These are phyloP conservation scores for Platanista minor DNA, from an alignment of 2,113 vertebrate genomes.

Conservation along the genomic window DNA sequence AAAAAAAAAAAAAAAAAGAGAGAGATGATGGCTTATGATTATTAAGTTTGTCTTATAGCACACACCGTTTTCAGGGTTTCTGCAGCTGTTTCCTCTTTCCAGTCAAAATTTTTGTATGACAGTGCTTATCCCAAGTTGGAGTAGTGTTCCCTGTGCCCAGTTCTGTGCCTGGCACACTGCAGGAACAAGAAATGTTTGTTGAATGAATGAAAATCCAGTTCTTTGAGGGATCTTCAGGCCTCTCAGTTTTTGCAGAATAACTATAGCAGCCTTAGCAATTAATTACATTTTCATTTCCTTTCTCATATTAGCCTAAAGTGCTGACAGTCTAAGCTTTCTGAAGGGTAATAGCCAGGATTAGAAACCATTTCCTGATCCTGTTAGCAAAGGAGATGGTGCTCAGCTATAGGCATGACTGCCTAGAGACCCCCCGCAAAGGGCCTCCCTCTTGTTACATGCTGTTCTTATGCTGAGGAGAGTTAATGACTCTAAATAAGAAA, in stretches of 20 bases:
- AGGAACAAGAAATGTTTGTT: not conserved
- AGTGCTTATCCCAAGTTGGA: not conserved
- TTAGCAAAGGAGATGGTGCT: conserved; percentile 37
- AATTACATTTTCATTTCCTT: conserved; percentile 43
- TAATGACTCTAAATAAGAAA: conserved; percentile 74
- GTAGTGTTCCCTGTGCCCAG: not conserved
- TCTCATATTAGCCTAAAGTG: conserved; percentile 34
- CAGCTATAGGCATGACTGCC: conserved; percentile 20
- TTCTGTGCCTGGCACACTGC: not conserved
- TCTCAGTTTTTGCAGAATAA: conserved; percentile 46
- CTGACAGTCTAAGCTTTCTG: conserved; percentile 34
- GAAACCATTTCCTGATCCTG: conserved; percentile 46
- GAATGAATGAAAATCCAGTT: conserved; percentile 6
- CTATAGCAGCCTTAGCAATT: conserved; percentile 11
- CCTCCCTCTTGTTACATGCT: conserved; percentile 63
- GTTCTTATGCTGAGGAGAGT: conserved; percentile 60
- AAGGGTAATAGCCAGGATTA: conserved; percentile 20
- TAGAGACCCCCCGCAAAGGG: conserved; percentile 59
- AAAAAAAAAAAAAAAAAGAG: too few species aligned
- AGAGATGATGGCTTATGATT: not conserved
- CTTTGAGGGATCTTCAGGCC: not conserved
- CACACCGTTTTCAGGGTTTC: not conserved
- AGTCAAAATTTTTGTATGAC: not conserved
- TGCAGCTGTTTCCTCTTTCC: not conserved
- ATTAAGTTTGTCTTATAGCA: not conserved